Evolutionary conservation across 1,140 invertebrate species (phyloP), one percentile per base, ranked within the genome.

Genomic region (Apis laboriosa): DNA sequence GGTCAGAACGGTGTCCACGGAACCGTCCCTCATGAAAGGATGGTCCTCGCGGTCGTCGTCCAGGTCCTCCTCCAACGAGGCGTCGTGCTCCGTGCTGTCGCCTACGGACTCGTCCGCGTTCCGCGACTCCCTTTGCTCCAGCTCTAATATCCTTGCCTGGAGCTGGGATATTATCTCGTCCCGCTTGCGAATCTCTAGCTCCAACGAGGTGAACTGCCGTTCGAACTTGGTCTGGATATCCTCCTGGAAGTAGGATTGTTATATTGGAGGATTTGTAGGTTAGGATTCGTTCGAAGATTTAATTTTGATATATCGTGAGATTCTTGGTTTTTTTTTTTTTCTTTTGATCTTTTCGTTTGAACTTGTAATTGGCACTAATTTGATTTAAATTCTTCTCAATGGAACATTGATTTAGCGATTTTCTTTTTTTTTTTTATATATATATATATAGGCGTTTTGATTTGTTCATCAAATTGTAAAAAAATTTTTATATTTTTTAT

Each of bases 141-240:
- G 90, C 85, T 97, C 95, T 85, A 95, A 95, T 74, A 97, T 97
- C 77, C 96, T 94, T 43, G 95, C 93, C 91, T 97, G 97, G 17
- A 98, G 94, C 90, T 97, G 96, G 15, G 94, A 95, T 85, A 98
- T 98, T 61, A 97, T 96, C 89, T 97, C 96, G 91, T 98, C 97
- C 12, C 97, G 95, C 80, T 96, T 96, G 13, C 95, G 94, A 15
- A 98, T 96, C 93, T 98, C 97, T 61, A 96, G 94, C 92, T 97
- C 97, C 88, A 98, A 93, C 64, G 95, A 96, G 28, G 95, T 95
- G 89, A 97, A 97, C 64, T 96, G 95, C 55, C 88, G 90, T 84
- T 95, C 92, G 80, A 95, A 95, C 86, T 94, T 94, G 43, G 70
- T 89, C 81, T 95, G 95, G 15, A 96, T 93, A 34, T 93, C 93